Evolutionary conservation across 2,113 vertebrate genomes (phyloP).

Genomic region (Cyprinodon tularosa): DNA sequence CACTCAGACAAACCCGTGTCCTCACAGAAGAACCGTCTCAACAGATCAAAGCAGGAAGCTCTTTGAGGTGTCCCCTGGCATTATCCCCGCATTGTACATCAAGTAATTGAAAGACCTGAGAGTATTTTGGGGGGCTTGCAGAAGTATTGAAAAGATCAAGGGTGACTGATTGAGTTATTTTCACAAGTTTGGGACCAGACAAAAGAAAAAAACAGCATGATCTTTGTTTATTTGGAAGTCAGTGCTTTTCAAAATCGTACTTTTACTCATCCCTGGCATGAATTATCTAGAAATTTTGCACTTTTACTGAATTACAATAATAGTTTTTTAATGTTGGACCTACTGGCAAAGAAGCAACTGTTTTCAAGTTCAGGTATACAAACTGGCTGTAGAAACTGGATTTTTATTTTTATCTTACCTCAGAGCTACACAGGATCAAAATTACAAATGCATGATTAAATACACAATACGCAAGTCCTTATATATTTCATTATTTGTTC

Average conservation of each 20-base stretch:
- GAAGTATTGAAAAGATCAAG: neutral
- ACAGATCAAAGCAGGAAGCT: constrained; percentile 75
- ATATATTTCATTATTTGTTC: too few species aligned
- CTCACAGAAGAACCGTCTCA: constrained; percentile 47
- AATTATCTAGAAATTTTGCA: too few species aligned
- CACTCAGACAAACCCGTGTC: constrained; percentile 53
- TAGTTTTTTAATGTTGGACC: too few species aligned
- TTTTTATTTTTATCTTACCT: neutral
- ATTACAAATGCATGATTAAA: neutral
- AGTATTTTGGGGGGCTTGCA: constrained; percentile 32
- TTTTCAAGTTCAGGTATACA: neutral
- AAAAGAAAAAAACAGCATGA: neutral
- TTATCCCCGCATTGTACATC: constrained; percentile 74
- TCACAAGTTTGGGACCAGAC: constrained; percentile 34
- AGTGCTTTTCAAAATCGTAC: neutral
- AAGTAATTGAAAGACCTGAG: constrained; percentile 79
- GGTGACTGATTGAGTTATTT: constrained; percentile 45
- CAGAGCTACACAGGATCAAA: neutral
- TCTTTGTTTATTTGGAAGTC: neutral
- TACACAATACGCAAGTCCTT: too few species aligned
- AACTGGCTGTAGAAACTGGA: neutral
- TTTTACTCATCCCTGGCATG: neutral
- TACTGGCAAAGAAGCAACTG: neutral
- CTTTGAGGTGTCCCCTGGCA: constrained; percentile 72
- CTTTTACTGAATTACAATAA: too few species aligned